Conservation (phyloP, 2,113 vertebrate genomes). For the Corvus hawaiiensis region DNA sequence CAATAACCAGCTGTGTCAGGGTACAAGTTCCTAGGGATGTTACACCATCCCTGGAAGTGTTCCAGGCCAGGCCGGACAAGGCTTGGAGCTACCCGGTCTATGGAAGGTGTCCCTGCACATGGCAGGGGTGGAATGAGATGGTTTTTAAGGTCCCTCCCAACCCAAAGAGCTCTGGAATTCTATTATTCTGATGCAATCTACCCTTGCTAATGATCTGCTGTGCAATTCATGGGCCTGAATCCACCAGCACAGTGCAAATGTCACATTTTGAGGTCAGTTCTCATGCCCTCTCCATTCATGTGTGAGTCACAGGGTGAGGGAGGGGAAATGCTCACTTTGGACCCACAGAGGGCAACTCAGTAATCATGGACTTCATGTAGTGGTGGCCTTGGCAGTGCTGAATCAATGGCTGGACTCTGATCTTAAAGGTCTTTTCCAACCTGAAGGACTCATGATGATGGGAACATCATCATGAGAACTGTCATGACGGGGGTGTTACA, state of each 20-base stretch:
- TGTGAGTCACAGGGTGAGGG: neutral
- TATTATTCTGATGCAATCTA: neutral
- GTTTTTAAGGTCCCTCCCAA: neutral
- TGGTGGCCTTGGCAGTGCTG: neutral
- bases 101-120: neutral
- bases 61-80: neutral
- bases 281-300: neutral
- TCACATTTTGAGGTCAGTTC: neutral
- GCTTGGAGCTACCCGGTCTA: neutral
- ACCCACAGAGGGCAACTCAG: neutral
- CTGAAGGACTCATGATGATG: neutral
- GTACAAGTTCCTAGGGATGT: neutral
- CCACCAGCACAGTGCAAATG: neutral
- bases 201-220: neutral
- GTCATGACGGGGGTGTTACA: neutral
- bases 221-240: neutral
- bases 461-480: neutral
- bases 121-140: neutral
- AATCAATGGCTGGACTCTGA: neutral
- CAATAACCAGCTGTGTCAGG: fast-evolving
- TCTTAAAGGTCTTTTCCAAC: neutral
- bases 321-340: neutral
- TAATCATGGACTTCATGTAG: neutral
- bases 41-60: neutral
- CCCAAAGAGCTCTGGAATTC: neutral